Conservation (phyloP, 2,888 invertebrate genomes). For the Pristionchus exspectatus region DNA sequence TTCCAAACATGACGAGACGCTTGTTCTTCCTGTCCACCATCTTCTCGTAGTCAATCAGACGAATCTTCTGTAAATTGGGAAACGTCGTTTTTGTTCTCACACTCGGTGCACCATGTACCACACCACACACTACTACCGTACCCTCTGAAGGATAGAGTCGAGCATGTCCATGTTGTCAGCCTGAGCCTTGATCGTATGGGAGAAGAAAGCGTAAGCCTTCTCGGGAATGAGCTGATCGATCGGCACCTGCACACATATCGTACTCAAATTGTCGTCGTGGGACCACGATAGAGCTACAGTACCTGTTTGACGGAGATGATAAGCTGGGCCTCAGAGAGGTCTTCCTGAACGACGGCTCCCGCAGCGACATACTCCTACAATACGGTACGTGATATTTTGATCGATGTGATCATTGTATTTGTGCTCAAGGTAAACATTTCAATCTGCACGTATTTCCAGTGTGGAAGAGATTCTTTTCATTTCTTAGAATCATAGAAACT, state of each 20-base stretch:
- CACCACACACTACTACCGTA: slow-evolving; percentile 60
- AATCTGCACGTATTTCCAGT: neutral
- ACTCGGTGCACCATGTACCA: neutral
- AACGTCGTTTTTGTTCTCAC: neutral
- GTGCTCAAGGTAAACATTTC: neutral
- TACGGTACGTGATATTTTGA: neutral
- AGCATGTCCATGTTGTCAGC: slow-evolving; percentile 97
- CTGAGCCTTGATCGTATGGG: slow-evolving; percentile 99
- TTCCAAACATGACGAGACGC: slow-evolving; percentile 97
- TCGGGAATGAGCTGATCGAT: slow-evolving; percentile 93
- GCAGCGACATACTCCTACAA: slow-evolving; percentile 90
- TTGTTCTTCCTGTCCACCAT: slow-evolving; percentile 92
- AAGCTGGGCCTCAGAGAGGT: slow-evolving; percentile 94
- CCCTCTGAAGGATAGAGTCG: slow-evolving; percentile 92
- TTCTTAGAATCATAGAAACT: slow-evolving; percentile 28
- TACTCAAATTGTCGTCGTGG: neutral
- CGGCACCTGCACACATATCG: slow-evolving; percentile 71
- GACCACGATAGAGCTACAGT: neutral
- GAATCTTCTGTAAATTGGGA: slow-evolving; percentile 87
- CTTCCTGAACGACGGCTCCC: slow-evolving; percentile 94
- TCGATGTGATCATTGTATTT: neutral
- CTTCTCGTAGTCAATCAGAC: slow-evolving; percentile 97
- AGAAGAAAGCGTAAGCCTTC: slow-evolving; percentile 98
- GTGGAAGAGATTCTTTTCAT: neutral
- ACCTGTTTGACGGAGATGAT: slow-evolving; percentile 98